phyloP scores from a whole-genome alignment of 2,888 invertebrate genomes.

The Oegoconia quadripuncta region DNA sequence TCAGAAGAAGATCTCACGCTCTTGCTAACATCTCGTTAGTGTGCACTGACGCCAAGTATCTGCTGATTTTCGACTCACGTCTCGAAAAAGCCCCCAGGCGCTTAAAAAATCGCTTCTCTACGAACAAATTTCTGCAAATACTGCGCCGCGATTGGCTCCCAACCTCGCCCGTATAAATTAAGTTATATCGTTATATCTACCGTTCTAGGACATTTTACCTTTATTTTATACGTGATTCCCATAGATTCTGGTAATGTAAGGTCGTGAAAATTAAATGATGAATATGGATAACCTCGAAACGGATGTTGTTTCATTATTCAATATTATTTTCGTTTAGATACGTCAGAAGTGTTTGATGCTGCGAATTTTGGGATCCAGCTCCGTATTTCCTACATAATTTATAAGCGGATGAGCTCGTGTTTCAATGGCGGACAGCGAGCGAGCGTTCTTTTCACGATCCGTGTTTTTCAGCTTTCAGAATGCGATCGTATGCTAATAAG shows the following conservation, averaged over 20 bases:
- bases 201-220: conserved; percentile 35
- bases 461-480: conserved; percentile 55
- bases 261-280: neutral
- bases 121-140: conserved; percentile 56
- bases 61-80: conserved; percentile 52
- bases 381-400: conserved; percentile 54
- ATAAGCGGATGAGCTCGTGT: conserved; percentile 55
- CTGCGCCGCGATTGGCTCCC: conserved; percentile 45
- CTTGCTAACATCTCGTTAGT: conserved; percentile 27
- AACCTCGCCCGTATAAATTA: conserved; percentile 53
- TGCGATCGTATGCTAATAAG: conserved; percentile 62
- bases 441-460: conserved; percentile 42
- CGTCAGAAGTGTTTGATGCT: conserved; percentile 29
- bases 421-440: conserved; percentile 43
- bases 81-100: conserved; percentile 32
- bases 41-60: conserved; percentile 28
- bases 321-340: conserved; percentile 13
- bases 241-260: neutral
- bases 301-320: conserved; percentile 20
- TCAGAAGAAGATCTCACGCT: neutral
- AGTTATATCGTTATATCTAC: conserved; percentile 58
- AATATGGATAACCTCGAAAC: neutral
- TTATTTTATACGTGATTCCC: conserved; percentile 18
- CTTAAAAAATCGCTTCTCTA: conserved; percentile 52
- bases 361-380: conserved; percentile 39